Evolutionary conservation across 2,888 invertebrate species (phyloP).

Genomic region (Tachina grossa): DNA sequence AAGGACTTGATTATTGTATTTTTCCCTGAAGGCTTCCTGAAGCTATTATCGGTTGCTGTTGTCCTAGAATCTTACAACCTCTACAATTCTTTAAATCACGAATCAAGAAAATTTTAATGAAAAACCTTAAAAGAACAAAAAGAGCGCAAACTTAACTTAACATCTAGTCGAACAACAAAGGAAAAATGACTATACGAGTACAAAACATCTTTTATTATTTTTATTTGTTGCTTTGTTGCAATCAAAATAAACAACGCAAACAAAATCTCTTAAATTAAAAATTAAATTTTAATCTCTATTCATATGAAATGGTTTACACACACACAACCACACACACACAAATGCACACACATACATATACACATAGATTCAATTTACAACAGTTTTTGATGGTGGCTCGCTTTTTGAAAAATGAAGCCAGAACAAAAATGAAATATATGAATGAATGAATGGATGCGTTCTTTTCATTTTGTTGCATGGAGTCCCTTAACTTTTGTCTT

Average conservation of each 20-base stretch:
- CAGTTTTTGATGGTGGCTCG: constrained; percentile 32
- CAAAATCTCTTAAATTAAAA: constrained; percentile 81
- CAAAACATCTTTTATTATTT: constrained; percentile 63
- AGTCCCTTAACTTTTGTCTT: constrained; percentile 38
- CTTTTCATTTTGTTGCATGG: constrained; percentile 9
- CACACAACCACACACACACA: constrained; percentile 25
- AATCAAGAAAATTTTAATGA: constrained; percentile 7
- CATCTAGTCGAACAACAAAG: constrained; percentile 25
- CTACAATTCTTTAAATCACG: not conserved
- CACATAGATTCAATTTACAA: constrained; percentile 28
- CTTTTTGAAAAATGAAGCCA: constrained; percentile 46
- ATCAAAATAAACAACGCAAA: constrained; percentile 76
- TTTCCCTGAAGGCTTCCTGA: not conserved
- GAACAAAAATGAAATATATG: constrained; percentile 40
- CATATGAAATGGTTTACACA: constrained; percentile 62
- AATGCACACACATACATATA: not conserved
- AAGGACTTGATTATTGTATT: not conserved
- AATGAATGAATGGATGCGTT: constrained; percentile 63
- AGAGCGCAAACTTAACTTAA: constrained; percentile 41
- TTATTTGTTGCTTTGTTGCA: constrained; percentile 67
- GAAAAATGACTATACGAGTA: constrained; percentile 62
- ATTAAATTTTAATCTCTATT: constrained; percentile 81
- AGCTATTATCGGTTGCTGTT: too few relatives aligned
- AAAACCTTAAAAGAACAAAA: constrained; percentile 25
- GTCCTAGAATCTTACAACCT: not conserved